Evolutionary conservation across 2,797 vertebrate species (phyloP).

Genomic region (Synanceia verrucosa): DNA sequence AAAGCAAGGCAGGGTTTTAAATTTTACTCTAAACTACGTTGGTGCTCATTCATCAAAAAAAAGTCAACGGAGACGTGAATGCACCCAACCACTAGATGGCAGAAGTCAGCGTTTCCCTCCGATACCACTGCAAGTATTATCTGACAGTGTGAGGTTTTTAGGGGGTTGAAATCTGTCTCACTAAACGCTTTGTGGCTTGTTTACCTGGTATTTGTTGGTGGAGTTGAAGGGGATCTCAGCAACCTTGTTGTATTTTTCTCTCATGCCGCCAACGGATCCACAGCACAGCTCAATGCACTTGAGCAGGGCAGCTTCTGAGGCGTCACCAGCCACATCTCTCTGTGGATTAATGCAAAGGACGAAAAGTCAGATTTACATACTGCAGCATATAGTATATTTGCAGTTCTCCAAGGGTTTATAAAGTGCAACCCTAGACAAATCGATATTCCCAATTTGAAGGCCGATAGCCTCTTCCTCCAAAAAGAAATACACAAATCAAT

Average conservation of each 20-base stretch:
- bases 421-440: background rate
- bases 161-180: background rate
- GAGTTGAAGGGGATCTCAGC: constrained; percentile 97
- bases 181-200: background rate
- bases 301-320: constrained; percentile 93
- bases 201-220: constrained; percentile 97
- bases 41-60: background rate
- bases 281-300: constrained; percentile 97
- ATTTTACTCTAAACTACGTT: background rate
- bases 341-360: constrained; percentile 55
- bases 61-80: background rate
- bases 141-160: background rate
- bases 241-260: constrained; percentile 87
- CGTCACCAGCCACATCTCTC: constrained; percentile 93
- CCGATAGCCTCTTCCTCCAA: background rate
- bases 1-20: background rate
- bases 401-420: background rate
- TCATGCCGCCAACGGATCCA: constrained; percentile 89
- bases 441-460: background rate
- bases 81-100: constrained; percentile 32
- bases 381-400: too few relatives aligned
- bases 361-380: constrained; percentile 4
- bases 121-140: too few relatives aligned
- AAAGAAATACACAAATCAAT: constrained; percentile 13
- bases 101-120: background rate